Evolutionary conservation across 30 jellyfish, hydroid and myxozoan genomes (phyloP).

Genomic region (Phacellophora camtschatica): DNA sequence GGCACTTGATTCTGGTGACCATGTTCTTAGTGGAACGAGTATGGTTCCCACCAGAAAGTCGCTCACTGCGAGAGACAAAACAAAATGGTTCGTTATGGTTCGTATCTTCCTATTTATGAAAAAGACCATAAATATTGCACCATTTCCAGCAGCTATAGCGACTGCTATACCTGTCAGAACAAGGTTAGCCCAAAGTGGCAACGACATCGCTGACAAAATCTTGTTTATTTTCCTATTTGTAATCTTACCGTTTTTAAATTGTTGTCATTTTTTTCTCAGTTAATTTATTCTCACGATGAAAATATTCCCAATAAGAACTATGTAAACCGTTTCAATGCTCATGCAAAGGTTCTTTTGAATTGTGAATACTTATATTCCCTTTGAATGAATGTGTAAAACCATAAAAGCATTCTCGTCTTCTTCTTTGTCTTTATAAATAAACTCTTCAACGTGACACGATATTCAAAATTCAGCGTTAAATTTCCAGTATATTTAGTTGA

Average conservation of each 20-base stretch:
- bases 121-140: slow-evolving; percentile 29
- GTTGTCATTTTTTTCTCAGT: too few relatives aligned
- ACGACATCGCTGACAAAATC: background rate
- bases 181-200: slow-evolving; percentile 8
- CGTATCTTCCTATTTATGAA: slow-evolving; percentile 25
- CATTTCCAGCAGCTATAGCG: slow-evolving; percentile 36
- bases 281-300: too few relatives aligned
- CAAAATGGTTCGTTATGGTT: slow-evolving; percentile 50
- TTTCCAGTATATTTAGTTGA: too few relatives aligned
- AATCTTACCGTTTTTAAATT: too few relatives aligned
- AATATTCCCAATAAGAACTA: too few relatives aligned
- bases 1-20: slow-evolving; percentile 11
- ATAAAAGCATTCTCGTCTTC: background rate
- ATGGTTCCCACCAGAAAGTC: slow-evolving; percentile 64
- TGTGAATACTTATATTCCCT: background rate
- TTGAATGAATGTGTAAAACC: background rate
- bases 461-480: too few relatives aligned
- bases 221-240: too few relatives aligned
- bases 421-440: too few relatives aligned
- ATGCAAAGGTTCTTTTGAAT: background rate
- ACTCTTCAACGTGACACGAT: too few relatives aligned
- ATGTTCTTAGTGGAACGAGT: slow-evolving; percentile 24
- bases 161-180: slow-evolving; percentile 14
- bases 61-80: slow-evolving; percentile 57
- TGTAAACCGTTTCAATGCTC: too few relatives aligned